Evolutionary conservation across 92 coral and sea anemone genomes (phyloP).

Genomic region (Diadumene lineata): DNA sequence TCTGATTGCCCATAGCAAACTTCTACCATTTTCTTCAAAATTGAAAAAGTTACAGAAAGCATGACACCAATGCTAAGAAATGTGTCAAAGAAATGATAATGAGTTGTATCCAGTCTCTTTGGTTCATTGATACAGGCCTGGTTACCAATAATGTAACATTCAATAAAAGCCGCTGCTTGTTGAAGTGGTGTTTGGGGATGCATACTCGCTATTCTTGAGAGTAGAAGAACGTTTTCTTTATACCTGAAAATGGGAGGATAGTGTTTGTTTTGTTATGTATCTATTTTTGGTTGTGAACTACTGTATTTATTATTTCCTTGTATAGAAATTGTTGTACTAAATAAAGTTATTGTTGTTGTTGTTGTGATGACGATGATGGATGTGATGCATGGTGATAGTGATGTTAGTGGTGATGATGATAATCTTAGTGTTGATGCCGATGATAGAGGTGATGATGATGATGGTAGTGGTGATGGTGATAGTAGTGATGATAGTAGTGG

Average conservation of each 20-base stretch:
- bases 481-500: not conserved
- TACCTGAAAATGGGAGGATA: not conserved
- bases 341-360: too few species aligned
- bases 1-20: not conserved
- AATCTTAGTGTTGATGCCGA: not conserved
- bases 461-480: not conserved
- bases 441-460: not conserved
- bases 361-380: too few species aligned
- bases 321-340: too few species aligned
- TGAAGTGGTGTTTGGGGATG: not conserved
- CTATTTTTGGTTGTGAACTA: too few species aligned
- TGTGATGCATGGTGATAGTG: too few species aligned
- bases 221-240: not conserved
- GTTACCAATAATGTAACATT: not conserved
- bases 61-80: not conserved
- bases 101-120: not conserved
- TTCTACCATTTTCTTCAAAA: not conserved
- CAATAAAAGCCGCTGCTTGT: not conserved
- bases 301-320: too few species aligned
- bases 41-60: not conserved
- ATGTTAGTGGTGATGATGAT: not conserved
- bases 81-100: not conserved
- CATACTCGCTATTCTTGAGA: not conserved
- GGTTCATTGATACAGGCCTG: not conserved
- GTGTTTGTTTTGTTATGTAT: too few species aligned